Base-by-base conservation (phyloP, 1,140 invertebrate species). In the Galendromus occidentalis region DNA sequence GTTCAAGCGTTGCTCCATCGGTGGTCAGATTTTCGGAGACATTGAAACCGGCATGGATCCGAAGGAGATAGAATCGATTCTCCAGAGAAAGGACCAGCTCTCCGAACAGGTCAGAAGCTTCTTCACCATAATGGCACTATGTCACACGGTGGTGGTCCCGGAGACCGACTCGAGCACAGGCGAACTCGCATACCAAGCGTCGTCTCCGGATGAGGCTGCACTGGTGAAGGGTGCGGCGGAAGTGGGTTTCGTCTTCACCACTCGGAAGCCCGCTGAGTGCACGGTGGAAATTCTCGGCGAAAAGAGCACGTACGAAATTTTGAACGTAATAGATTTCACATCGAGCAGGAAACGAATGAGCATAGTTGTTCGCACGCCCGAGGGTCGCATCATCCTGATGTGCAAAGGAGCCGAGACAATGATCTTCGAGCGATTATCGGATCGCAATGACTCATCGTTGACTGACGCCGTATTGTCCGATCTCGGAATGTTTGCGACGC, bases 311-410 rank as follows among this genome's bases (percentile, higher is more conserved):
- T 97, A 88, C 78, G 83, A 91, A 76, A 83, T 99, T 64, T 79
- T 99, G n/a, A 91, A 96, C 79, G 91, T 98, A 0, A 81, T 98
- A 59, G 95, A 98, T 74, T 99, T 99, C 77, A 97, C 89, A 42
- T 92, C 88, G 42, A 79, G 85, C 2, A 77, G 93, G 39, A 96
- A 97, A 76, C 77, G 92, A 67, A 97, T 97, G 92, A 92, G 90
- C 9, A 85, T 95, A 0, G 84, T 97, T 69, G 85, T 92, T 5
- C 79, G 82, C 63, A 84, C 84, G 30, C 86, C 88, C 0, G 76
- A 82, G n/a, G 86, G 84, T 68, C 80, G 84, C 71, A 87, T 95
- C 64, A 78, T 89, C 74, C 74, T 97, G 14, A 91, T 85, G 74
- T 92, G 88, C 74, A 96, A 97, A 22, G 39, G 42, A 42, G 25